phyloP scores from a whole-genome alignment of 2,113 vertebrate species.

The Epinephelus lanceolatus region DNA sequence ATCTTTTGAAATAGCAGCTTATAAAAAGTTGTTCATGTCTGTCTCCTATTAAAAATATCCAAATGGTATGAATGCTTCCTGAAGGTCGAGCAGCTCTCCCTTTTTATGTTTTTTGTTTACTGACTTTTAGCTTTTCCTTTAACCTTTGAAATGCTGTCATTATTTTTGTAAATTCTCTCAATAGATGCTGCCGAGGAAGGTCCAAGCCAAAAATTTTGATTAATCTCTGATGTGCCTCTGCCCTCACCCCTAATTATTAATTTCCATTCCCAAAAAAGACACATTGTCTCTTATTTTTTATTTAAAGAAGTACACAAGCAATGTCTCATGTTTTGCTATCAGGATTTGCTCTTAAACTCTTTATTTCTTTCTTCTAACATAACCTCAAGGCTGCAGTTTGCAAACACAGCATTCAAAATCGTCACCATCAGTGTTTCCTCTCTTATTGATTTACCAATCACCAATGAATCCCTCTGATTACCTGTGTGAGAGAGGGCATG shows the following conservation, averaged over 20 bases:
- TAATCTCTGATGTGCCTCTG: background rate
- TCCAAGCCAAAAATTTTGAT: background rate
- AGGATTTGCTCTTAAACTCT: too few species aligned
- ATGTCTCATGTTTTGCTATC: too few species aligned
- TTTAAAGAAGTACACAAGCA: background rate
- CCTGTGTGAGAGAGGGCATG: conserved; percentile 9
- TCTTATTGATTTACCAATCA: conserved; percentile 19
- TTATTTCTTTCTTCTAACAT: background rate
- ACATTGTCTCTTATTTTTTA: background rate
- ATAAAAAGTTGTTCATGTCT: background rate
- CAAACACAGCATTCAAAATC: background rate
- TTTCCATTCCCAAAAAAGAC: background rate
- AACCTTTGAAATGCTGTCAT: background rate
- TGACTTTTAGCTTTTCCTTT: background rate
- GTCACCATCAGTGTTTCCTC: conserved; percentile 6
- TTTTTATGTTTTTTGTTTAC: background rate
- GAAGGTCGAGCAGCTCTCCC: background rate
- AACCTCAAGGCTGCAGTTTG: background rate
- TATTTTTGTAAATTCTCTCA: background rate
- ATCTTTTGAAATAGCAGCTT: background rate
- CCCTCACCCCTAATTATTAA: background rate
- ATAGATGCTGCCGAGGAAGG: background rate
- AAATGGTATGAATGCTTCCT: background rate
- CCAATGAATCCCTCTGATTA: conserved; percentile 7
- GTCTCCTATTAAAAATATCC: background rate